Conservation (phyloP, 1,140 invertebrate species). For the Spodoptera litura region DNA sequence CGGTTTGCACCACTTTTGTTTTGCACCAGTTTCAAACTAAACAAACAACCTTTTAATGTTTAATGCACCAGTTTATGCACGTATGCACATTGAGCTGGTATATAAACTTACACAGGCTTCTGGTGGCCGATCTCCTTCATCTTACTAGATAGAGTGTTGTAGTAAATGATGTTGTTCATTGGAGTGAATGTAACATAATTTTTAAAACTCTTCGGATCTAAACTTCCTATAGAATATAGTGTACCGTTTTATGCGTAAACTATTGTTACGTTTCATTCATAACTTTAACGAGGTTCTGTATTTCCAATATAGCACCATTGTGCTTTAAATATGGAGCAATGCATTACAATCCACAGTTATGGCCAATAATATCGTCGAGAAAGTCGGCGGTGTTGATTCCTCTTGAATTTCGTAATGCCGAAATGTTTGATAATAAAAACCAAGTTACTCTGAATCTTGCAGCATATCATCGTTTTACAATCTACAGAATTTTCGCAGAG, state of each 20-base stretch:
- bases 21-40: slow-evolving; percentile 81
- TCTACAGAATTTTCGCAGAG: slow-evolving; percentile 1
- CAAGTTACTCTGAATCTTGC: slow-evolving; percentile 17
- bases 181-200: no score
- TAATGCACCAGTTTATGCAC: slow-evolving; percentile 63
- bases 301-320: slow-evolving; percentile 4
- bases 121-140: slow-evolving; percentile 15
- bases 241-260: no score
- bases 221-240: no score
- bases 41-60: slow-evolving; percentile 75
- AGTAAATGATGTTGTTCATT: no score
- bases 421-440: slow-evolving; percentile 23
- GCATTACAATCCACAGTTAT: slow-evolving; percentile 39
- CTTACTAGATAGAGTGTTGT: neutral
- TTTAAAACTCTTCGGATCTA: no score
- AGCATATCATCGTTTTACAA: slow-evolving; percentile 39
- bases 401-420: slow-evolving; percentile 21
- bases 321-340: slow-evolving; percentile 34
- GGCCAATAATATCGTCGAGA: slow-evolving; percentile 52
- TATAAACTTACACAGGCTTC: slow-evolving; percentile 39
- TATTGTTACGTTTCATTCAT: no score
- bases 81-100: slow-evolving; percentile 44
- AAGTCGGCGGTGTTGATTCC: slow-evolving; percentile 40
- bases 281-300: neutral
- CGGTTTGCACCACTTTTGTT: slow-evolving; percentile 80